phyloP scores from a whole-genome alignment of 2,888 invertebrate genomes.

The Macrophya annulata region DNA sequence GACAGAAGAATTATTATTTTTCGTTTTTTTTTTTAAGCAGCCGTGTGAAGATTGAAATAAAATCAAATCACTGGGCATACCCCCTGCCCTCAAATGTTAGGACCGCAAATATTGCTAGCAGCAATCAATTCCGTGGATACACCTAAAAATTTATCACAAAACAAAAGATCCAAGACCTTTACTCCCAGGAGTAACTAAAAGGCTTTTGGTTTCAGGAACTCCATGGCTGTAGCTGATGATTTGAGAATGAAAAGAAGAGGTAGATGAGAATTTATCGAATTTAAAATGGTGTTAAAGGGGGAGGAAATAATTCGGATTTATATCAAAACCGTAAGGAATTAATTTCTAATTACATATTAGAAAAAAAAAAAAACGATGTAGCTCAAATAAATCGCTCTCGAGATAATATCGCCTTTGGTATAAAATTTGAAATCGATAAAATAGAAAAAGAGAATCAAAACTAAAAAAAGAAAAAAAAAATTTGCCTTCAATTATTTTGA shows the following conservation, averaged over 20 bases:
- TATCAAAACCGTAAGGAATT: slow-evolving; percentile 38
- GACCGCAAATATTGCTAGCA: slow-evolving; percentile 34
- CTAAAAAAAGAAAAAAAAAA: neutral
- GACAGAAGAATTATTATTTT: neutral
- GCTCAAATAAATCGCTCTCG: neutral
- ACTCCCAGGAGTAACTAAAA: slow-evolving; percentile 30
- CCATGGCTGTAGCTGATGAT: neutral
- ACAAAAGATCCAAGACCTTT: slow-evolving; percentile 19
- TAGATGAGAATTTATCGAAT: neutral
- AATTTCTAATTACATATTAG: neutral
- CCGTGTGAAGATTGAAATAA: neutral
- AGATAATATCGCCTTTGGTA: neutral
- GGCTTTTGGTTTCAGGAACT: neutral
- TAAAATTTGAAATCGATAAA: neutral
- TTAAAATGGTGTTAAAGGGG: neutral
- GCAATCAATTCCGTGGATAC: slow-evolving; percentile 11
- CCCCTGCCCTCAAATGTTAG: neutral
- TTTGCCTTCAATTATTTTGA: neutral
- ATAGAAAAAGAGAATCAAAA: neutral
- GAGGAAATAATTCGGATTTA: neutral
- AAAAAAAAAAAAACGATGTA: neutral
- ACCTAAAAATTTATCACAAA: slow-evolving; percentile 40
- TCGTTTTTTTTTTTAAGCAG: neutral
- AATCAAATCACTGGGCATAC: slow-evolving; percentile 26
- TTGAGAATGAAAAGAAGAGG: neutral